phyloP scores from a whole-genome alignment of 2,888 invertebrate genomes.

The Fabriciana adippe region DNA sequence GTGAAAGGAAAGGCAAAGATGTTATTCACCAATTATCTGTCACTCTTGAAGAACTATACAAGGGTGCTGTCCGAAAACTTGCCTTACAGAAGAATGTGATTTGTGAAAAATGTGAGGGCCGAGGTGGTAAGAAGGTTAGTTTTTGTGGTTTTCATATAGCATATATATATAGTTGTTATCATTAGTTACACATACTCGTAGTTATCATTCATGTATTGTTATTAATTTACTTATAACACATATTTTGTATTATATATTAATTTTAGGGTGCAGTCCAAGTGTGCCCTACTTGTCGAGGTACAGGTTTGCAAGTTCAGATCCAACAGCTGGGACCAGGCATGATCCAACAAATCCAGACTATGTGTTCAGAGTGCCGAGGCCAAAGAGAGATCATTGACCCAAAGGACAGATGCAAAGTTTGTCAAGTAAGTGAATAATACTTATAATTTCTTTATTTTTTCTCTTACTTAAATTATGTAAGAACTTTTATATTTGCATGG shows the following conservation, averaged over 20 bases:
- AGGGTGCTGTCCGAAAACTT: slow-evolving; percentile 95
- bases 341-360: slow-evolving; percentile 94
- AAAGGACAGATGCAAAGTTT: slow-evolving; percentile 96
- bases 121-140: slow-evolving; percentile 92
- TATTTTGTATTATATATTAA: slow-evolving; percentile 15
- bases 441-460: background rate
- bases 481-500: too few species aligned
- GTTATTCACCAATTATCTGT: slow-evolving; percentile 96
- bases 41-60: slow-evolving; percentile 96
- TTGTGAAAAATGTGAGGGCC: slow-evolving; percentile 97
- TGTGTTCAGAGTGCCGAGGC: slow-evolving; percentile 94
- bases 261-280: slow-evolving; percentile 89
- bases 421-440: slow-evolving; percentile 76
- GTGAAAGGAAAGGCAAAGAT: slow-evolving; percentile 92
- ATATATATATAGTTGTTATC: background rate
- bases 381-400: slow-evolving; percentile 92
- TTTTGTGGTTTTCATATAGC: background rate
- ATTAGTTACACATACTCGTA: background rate
- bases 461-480: too few species aligned
- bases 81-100: slow-evolving; percentile 97
- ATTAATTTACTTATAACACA: background rate
- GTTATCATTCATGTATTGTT: background rate
- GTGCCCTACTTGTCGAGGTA: slow-evolving; percentile 93
- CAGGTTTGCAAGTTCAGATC: slow-evolving; percentile 89
- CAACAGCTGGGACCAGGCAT: slow-evolving; percentile 84